phyloP scores from a whole-genome alignment of 2,797 vertebrate genomes.

The Alcedo quadribrachys region DNA sequence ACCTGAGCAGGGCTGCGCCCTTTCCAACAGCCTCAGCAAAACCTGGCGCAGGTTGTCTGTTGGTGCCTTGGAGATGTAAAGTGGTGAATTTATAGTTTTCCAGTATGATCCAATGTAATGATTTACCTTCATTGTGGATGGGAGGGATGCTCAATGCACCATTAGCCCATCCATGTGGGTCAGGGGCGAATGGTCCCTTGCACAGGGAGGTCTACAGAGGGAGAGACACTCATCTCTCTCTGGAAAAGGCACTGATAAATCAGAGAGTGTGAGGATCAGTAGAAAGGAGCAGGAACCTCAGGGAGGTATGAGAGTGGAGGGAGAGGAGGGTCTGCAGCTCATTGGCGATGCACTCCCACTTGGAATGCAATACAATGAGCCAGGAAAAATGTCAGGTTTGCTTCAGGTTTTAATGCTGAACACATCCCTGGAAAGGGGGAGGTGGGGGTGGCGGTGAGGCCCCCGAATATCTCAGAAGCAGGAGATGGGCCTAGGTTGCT shows the following conservation, averaged over 20 bases:
- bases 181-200: neutral
- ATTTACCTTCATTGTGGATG: neutral
- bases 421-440: neutral
- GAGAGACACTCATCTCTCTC: neutral
- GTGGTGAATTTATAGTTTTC: neutral
- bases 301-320: neutral
- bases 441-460: neutral
- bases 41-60: neutral
- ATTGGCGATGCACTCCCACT: neutral
- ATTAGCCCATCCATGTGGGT: neutral
- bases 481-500: neutral
- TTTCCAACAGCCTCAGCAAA: neutral
- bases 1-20: neutral
- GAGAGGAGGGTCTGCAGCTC: constrained; percentile 16
- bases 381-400: neutral
- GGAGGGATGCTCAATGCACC: neutral
- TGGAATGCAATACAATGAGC: neutral
- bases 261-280: neutral
- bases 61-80: neutral
- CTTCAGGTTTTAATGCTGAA: neutral
- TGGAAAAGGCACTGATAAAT: neutral
- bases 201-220: neutral
- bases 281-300: neutral
- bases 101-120: neutral
- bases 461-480: neutral